phyloP scores from a whole-genome alignment of 2,797 vertebrate genomes.

The Calcarius lapponicus region DNA sequence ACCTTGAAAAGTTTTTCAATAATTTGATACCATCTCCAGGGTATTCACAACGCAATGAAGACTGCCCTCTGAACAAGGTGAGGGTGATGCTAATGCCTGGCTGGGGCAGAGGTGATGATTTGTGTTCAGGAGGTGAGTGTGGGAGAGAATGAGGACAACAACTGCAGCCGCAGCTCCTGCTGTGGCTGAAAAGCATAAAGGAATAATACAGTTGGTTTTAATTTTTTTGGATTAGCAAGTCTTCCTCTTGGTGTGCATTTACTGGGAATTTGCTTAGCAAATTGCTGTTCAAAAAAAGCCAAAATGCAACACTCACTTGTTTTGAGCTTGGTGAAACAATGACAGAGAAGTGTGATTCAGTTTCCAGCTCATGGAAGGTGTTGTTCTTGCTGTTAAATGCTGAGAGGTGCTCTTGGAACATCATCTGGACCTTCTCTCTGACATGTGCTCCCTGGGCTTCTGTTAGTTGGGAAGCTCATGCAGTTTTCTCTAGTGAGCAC shows the following conservation, averaged over 20 bases:
- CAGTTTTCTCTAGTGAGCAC: not conserved
- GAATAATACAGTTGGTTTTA: not conserved
- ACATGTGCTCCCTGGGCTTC: not conserved
- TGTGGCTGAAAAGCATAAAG: not conserved
- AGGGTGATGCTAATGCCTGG: not conserved
- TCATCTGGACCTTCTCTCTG: not conserved
- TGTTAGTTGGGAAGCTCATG: not conserved
- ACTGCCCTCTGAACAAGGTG: not conserved
- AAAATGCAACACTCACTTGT: not conserved
- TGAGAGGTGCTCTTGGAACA: not conserved
- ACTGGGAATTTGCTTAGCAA: conserved; percentile 23
- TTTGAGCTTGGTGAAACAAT: not conserved
- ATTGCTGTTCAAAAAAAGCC: not conserved
- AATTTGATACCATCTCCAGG: not conserved
- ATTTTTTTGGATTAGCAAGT: not conserved
- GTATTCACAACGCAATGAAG: not conserved
- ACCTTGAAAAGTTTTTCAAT: not conserved
- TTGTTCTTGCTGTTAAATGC: not conserved
- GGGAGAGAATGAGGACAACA: not conserved
- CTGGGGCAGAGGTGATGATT: not conserved
- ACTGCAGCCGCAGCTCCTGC: not conserved
- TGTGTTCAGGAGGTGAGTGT: not conserved
- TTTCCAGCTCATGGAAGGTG: not conserved
- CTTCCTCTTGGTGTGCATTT: not conserved
- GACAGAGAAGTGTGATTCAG: not conserved